A percentile compares a stretch with the other conserved stretches of the same genome.
Evolutionary conservation across 1,140 invertebrate genomes (phyloP).

Genomic region (Homarus americanus): DNA sequence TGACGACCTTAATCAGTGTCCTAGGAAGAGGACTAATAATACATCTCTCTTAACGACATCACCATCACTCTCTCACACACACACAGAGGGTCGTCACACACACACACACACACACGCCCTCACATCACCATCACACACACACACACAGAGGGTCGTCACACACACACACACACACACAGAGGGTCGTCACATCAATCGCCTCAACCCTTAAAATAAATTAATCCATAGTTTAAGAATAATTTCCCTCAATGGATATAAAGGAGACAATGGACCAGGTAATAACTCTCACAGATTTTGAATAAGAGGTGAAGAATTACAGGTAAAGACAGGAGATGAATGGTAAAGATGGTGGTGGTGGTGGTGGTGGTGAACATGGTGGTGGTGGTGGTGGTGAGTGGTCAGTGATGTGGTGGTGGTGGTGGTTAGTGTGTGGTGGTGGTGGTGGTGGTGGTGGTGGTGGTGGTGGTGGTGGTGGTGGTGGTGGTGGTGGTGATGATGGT

Average conservation of each 20-base stretch:
- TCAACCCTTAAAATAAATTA: neutral
- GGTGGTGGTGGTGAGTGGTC: neutral
- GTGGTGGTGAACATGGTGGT: neutral
- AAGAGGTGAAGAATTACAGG: neutral
- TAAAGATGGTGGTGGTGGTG: neutral
- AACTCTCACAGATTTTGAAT: neutral
- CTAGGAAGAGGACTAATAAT: neutral
- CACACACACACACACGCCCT: no score
- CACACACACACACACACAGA: no score
- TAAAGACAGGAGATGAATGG: no score
- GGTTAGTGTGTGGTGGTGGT: neutral
- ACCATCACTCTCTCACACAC: no score
- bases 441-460: neutral
- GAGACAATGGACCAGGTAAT: neutral
- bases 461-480: neutral
- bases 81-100: neutral
- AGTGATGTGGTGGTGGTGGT: neutral
- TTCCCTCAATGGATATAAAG: neutral
- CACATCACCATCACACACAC: no score
- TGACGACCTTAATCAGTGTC: neutral
- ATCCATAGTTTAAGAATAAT: neutral
- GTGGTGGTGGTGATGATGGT: no score
- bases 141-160: no score
- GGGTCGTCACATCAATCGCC: neutral
- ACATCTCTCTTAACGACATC: neutral